A percentile compares a stretch with the other conserved stretches of the same genome.
phyloP scores from a whole-genome alignment of 2,113 vertebrate genomes.

The Pangasianodon gigas region DNA sequence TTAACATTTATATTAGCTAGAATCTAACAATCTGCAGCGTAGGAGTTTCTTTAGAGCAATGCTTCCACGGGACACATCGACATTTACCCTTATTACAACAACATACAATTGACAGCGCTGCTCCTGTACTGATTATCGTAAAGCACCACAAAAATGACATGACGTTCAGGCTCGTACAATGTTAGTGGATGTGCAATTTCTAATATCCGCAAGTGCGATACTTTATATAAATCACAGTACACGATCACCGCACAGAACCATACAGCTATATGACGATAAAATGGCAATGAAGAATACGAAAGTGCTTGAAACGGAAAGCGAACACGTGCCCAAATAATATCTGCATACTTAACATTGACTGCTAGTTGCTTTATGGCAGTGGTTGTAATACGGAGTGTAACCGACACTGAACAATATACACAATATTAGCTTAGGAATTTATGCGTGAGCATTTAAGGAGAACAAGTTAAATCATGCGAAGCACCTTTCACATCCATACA shows the following conservation, averaged over 20 bases:
- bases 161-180: neutral
- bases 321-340: neutral
- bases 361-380: conserved; percentile 18
- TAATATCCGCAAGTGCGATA: neutral
- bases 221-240: conserved; percentile 29
- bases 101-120: conserved; percentile 8
- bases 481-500: conserved; percentile 14
- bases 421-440: neutral
- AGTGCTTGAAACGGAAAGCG: conserved; percentile 16
- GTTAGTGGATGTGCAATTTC: conserved; percentile 1
- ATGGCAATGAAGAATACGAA: conserved; percentile 17
- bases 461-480: conserved; percentile 33
- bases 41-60: neutral
- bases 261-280: neutral
- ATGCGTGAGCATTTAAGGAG: neutral
- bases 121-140: neutral
- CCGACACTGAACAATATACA: neutral
- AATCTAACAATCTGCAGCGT: neutral
- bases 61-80: conserved; percentile 2
- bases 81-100: conserved; percentile 37
- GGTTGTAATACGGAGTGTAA: conserved; percentile 19
- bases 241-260: conserved; percentile 27
- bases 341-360: neutral
- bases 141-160: neutral
- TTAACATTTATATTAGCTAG: neutral